Evolutionary conservation across 2,888 invertebrate genomes (phyloP), one percentile per base, ranked within the genome.

Genomic region (Cerastis rubricosa): DNA sequence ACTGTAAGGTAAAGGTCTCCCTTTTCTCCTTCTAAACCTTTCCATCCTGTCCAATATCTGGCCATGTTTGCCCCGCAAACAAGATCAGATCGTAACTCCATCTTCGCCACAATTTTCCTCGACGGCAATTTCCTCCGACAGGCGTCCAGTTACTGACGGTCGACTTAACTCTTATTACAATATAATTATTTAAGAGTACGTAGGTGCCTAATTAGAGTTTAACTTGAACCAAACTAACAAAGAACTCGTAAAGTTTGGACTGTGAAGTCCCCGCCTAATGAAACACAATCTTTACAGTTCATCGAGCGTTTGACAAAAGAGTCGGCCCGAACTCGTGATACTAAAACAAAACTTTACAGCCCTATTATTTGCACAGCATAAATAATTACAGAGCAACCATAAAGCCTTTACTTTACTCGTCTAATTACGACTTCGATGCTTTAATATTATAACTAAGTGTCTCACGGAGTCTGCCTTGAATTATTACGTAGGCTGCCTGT

Each of bases 381-480:
- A 86, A 87, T 88, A 84, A 84, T 84, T 78, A 88, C 77, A 83
- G 68, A 78, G 73, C 77, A 78, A 47, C 74, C 74, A 71, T 84
- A 81, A 84, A 85, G 71, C 74, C 76, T 83, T 85, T 81, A 88
- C 79, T 78, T 80, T 78, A 66, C 78, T 76, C 80, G 80, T 84
- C 83, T 88, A 89, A 89, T 86, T 86, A 87, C 81, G 69, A 85
- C 76, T 85, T 88, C 83, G 81, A 87, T 85, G 85, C 73, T 87
- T 76, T 89, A 90, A 89, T 89, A 89, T 89, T 88, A 89, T 81
- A 87, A 85, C 80, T 70, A 66, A 85, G 76, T 78, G 80, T 81
- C 81, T 80, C 72, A 54, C 61, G 66, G 76, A 70, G 70, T 35
- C 70, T 57, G 59, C 25, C 68, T 22, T 74, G 59, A 75, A 74